These are phyloP conservation scores for Elaphurus davidianus DNA, from an alignment of 2,113 vertebrate species.

Conservation along the genomic window DNA sequence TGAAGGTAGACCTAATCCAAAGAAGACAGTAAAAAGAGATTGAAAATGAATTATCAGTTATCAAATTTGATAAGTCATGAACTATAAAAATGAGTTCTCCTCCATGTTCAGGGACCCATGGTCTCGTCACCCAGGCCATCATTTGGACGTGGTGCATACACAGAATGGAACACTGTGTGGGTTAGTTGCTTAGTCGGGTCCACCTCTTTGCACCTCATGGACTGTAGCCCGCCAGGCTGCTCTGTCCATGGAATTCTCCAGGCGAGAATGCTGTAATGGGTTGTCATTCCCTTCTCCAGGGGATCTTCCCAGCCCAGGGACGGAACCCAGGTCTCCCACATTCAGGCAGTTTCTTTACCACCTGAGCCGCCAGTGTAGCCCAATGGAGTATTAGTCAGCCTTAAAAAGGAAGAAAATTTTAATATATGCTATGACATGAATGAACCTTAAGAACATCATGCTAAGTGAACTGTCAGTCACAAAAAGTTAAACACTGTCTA, in stretches of 20 bases:
- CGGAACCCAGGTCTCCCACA: not conserved
- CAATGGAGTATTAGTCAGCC: not conserved
- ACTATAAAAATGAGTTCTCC: not conserved
- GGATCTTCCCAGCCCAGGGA: not conserved
- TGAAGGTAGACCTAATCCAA: not conserved
- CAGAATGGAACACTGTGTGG: not conserved
- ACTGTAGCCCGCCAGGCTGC: not conserved
- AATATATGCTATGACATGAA: not conserved
- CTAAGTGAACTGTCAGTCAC: not conserved
- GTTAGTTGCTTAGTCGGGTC: not conserved
- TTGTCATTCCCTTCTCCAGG: not conserved
- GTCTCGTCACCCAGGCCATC: not conserved
- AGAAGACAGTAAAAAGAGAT: not conserved
- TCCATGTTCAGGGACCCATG: not conserved
- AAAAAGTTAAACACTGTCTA: not conserved
- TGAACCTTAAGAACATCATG: not conserved
- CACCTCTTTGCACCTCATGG: not conserved
- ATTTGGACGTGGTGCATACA: not conserved
- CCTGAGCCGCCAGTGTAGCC: not conserved
- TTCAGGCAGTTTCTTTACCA: not conserved
- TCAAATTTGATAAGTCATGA: not conserved
- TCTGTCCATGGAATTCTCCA: not conserved
- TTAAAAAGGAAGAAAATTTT: not conserved
- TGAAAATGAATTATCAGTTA: not conserved
- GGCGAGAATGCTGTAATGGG: not conserved